A percentile compares a stretch with the other conserved stretches of the same genome.
Conservation (phyloP, 1,140 invertebrate genomes). For the Globodera rostochiensis region DNA sequence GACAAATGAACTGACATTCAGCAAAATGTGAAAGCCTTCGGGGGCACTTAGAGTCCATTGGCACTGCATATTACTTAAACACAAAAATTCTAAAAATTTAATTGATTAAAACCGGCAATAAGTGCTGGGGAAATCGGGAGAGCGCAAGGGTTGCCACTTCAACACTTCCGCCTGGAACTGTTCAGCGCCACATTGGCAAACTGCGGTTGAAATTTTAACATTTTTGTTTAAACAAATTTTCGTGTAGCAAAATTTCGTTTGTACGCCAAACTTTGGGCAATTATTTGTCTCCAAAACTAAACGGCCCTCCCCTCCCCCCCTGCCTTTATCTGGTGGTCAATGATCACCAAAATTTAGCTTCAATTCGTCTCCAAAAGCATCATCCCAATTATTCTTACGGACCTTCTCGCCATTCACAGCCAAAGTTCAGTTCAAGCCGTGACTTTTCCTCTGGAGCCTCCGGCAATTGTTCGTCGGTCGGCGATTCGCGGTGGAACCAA, state of each 20-base stretch:
- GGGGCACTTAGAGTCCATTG: constrained; percentile 30
- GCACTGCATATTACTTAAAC: constrained; percentile 25
- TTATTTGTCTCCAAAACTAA: not conserved
- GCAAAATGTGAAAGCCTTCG: constrained; percentile 29
- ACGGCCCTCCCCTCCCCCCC: not conserved
- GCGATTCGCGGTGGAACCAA: constrained; percentile 44
- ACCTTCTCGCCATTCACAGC: constrained; percentile 44
- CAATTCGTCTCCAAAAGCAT: too few species aligned
- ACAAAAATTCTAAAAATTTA: not conserved
- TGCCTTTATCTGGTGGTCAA: not conserved
- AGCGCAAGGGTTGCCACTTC: constrained; percentile 31
- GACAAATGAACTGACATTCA: constrained; percentile 33
- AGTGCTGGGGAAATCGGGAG: constrained; percentile 41
- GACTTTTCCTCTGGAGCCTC: not conserved
- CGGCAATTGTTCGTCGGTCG: constrained; percentile 12
- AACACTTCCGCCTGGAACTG: constrained; percentile 25
- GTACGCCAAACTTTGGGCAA: not conserved
- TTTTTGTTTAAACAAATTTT: not conserved
- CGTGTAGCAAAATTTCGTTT: not conserved
- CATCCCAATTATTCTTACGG: not conserved
- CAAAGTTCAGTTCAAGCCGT: constrained; percentile 23
- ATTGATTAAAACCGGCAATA: constrained; percentile 34
- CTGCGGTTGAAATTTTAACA: not conserved
- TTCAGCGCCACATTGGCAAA: constrained; percentile 36
- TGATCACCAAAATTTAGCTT: too few species aligned